Evolutionary conservation across 1,140 invertebrate genomes (phyloP).

Genomic region (Lepidurus couesii): DNA sequence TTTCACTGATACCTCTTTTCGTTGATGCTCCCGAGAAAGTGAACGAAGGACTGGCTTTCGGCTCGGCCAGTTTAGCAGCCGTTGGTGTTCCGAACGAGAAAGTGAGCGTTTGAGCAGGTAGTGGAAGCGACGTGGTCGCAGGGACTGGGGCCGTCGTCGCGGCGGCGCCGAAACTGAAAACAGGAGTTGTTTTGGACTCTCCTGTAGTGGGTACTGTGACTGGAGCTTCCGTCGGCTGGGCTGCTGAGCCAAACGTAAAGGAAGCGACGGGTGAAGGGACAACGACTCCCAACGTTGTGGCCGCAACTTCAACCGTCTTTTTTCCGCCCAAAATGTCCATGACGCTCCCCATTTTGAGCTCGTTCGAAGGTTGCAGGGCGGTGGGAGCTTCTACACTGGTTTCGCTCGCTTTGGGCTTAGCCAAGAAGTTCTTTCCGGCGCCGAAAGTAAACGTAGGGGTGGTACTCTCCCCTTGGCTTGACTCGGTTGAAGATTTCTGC

Average conservation of each 20-base stretch:
- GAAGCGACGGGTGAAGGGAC: neutral
- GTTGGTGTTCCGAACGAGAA: constrained; percentile 26
- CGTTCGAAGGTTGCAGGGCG: neutral
- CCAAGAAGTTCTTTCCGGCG: neutral
- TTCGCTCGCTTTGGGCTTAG: neutral
- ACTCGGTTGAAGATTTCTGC: neutral
- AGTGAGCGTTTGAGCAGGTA: neutral
- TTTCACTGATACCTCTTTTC: neutral
- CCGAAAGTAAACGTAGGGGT: neutral
- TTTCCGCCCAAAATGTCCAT: constrained; percentile 35
- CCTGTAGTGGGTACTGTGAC: neutral
- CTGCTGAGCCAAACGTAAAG: constrained; percentile 16
- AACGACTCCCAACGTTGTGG: neutral
- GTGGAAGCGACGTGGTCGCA: neutral
- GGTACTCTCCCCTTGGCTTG: neutral
- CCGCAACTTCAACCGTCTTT: neutral
- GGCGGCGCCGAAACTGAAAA: neutral
- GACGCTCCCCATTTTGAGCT: constrained; percentile 32
- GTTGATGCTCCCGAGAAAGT: neutral
- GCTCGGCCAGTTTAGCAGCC: neutral
- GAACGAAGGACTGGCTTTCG: neutral
- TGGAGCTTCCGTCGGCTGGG: constrained; percentile 5
- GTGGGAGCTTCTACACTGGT: neutral
- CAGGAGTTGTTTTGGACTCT: neutral
- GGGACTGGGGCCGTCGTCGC: neutral